Evolutionary conservation across 2,888 invertebrate species (phyloP).

Genomic region (Junonia oenone): DNA sequence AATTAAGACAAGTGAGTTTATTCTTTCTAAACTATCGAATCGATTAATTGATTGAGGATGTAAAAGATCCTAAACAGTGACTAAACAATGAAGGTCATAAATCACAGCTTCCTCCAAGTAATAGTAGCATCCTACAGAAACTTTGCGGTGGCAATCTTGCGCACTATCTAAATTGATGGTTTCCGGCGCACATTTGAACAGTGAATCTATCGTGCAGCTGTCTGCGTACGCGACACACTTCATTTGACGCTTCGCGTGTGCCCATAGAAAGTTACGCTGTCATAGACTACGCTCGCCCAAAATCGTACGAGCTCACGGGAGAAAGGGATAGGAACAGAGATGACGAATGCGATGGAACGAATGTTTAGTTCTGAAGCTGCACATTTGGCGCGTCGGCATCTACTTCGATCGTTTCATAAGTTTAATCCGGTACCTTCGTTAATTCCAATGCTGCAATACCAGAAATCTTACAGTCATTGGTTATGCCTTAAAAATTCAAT

Average conservation of each 20-base stretch:
- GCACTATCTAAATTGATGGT: constrained; percentile 76
- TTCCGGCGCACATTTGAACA: constrained; percentile 72
- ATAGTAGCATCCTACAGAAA: constrained; percentile 72
- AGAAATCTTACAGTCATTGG: not conserved
- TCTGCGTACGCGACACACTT: constrained; percentile 72
- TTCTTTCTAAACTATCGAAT: not conserved
- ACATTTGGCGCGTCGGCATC: constrained; percentile 41
- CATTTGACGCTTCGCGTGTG: constrained; percentile 72
- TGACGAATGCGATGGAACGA: constrained; percentile 40
- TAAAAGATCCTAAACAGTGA: constrained; percentile 52
- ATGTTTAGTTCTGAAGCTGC: constrained; percentile 4
- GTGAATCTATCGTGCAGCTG: constrained; percentile 68
- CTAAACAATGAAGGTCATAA: constrained; percentile 76
- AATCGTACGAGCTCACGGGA: constrained; percentile 52
- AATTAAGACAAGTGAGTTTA: not conserved
- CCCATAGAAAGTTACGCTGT: constrained; percentile 72
- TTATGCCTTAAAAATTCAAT: not conserved
- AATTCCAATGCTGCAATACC: not conserved
- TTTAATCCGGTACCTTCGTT: constrained; percentile 36
- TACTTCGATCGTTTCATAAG: constrained; percentile 38
- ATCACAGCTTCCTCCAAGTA: constrained; percentile 71
- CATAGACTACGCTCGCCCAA: constrained; percentile 58
- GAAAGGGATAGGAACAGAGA: constrained; percentile 7
- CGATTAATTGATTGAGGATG: constrained; percentile 8
- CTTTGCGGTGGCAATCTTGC: constrained; percentile 69